Base-by-base conservation (phyloP, 2,797 vertebrate genomes). In the Glossophaga mutica region DNA sequence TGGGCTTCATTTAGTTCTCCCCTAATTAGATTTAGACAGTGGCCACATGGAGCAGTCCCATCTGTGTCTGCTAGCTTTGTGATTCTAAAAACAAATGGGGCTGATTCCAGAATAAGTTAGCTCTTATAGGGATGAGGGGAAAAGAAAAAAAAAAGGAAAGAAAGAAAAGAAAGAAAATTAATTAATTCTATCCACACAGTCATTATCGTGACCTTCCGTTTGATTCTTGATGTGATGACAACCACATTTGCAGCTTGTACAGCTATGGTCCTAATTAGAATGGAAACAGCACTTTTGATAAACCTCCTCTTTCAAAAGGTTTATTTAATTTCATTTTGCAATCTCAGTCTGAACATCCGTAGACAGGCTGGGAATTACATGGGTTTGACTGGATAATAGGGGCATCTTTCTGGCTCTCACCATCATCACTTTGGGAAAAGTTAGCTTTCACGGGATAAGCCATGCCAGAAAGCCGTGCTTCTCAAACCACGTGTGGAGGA, bases 191-290 rank as follows among this genome's bases (percentile, higher is more conserved):
- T 95, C 65, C 29, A 46, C 74, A 89, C 48, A 68, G 65, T 91
- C 79, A 93, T 94, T 78, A 95, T 68, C 84, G 48, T 97, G 82
- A 95, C 91, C 82, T 83, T 82, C 34, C 18, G 97, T 96, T 97
- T 97, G 96, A 88, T 95, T 96, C 85, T 92, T 93, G 46, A 83
- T 74, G 34, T 1, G 10, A 94, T 97, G 92, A 89, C 96, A 94
- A 18, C 71, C 4, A 21, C 96, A 96, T 96, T 97, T 97, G 95
- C 73, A 93, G 79, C 83, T 86, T 88, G 70, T 94, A 70, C 9
- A 93, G 18, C 84, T 83, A 1, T 73, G 86, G 77, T 95, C n/a
- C 91, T 97, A 93, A 96, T 97, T 96, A 97, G 91, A 97, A 91
- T 71, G 85, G 81, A 93, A 95, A 91, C 83, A 71, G 78, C 44